Evolutionary conservation across 2,888 invertebrate species (phyloP).

Genomic region (Leptopilina drosophilae): DNA sequence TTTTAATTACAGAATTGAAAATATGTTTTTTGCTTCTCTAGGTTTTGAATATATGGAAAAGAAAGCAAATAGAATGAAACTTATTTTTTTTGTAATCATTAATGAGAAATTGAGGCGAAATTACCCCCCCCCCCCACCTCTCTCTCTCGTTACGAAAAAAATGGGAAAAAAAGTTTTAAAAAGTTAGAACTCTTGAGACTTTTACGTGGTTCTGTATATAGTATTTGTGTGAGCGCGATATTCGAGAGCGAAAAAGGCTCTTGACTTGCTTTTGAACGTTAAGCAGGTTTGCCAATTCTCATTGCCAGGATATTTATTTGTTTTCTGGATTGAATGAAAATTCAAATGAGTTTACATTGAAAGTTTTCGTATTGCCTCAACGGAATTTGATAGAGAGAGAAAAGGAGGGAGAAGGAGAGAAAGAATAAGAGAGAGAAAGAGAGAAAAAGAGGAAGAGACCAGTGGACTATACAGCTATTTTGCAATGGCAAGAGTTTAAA

Average conservation of each 20-base stretch:
- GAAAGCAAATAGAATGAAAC: background rate
- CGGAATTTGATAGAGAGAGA: slow-evolving; percentile 52
- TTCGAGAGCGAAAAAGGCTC: slow-evolving; percentile 30
- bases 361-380: slow-evolving; percentile 63
- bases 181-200: slow-evolving; percentile 3
- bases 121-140: background rate
- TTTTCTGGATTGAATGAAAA: slow-evolving; percentile 72
- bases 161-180: background rate
- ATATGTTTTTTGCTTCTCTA: background rate
- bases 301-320: slow-evolving; percentile 74
- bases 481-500: slow-evolving; percentile 49
- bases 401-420: background rate
- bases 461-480: slow-evolving; percentile 27
- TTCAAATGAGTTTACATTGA: slow-evolving; percentile 70
- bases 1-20: background rate
- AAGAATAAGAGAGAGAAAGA: too few species aligned
- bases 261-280: slow-evolving; percentile 51
- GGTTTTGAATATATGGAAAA: background rate
- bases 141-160: background rate
- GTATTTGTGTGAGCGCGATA: background rate
- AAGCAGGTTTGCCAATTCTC: slow-evolving; percentile 58
- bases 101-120: slow-evolving; percentile 29
- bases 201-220: background rate
- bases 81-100: slow-evolving; percentile 8
- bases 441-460: too few species aligned